Evolutionary conservation across 2,797 vertebrate species (phyloP).

Genomic region (Centropyge bicolor): DNA sequence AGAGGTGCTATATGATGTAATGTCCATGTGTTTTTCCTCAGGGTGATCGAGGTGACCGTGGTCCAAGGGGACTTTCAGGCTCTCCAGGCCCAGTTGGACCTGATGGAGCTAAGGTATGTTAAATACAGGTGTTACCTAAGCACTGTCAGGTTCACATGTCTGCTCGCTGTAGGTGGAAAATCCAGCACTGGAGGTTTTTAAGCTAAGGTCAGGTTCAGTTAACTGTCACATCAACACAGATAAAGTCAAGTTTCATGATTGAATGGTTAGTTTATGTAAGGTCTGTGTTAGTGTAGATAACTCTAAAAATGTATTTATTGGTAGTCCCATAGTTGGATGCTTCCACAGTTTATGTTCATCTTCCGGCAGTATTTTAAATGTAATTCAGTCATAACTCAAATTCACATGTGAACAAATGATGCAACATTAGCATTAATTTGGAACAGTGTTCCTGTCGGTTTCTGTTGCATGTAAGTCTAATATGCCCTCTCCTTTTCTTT

Average conservation of each 20-base stretch:
- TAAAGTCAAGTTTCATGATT: not conserved
- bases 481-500: no score
- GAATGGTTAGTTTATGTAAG: not conserved
- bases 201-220: not conserved
- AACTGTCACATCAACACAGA: not conserved
- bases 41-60: constrained; percentile 90
- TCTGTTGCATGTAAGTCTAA: no score
- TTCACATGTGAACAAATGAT: no score
- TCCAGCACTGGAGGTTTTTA: not conserved
- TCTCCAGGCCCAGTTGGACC: constrained; percentile 82
- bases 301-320: no score
- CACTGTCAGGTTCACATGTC: constrained; percentile 7
- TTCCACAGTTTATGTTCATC: not conserved
- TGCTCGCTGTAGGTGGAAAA: not conserved
- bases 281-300: not conserved
- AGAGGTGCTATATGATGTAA: not conserved
- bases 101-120: constrained; percentile 88
- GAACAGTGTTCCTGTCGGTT: no score
- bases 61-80: constrained; percentile 85
- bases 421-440: no score
- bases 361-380: no score
- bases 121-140: constrained; percentile 3
- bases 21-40: constrained; percentile 63
- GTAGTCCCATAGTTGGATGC: no score
- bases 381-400: no score